Base-by-base conservation (phyloP, 2,888 invertebrate species). In the Lymantria monacha region DNA sequence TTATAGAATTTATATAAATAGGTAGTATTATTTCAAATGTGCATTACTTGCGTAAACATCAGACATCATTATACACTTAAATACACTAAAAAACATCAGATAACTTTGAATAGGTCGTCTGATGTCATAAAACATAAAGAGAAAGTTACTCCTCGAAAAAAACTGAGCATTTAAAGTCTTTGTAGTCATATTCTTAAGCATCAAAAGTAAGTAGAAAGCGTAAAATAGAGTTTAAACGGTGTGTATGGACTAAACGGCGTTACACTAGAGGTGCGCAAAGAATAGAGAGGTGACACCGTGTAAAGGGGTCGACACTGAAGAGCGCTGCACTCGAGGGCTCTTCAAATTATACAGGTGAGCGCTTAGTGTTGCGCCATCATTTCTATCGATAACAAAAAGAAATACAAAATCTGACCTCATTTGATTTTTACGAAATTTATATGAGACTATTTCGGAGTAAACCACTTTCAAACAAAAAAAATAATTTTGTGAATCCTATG, bases 301-400 rank as follows among this genome's bases (percentile, higher is more conserved):
- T 74, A 81, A 83, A 83, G 83, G 78, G 83, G 83, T 78, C 79
- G 79, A 52, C 56, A 58, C 56, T 64, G 58, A 57, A 76, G 80
- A 67, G 76, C 75, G 65, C 74, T 74, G 69, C 65, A 71, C 65
- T 77, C 66, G 55, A 85, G 84, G 58, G 72, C 79, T 63, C 86
- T 85, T 81, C 70, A 77, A 77, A 83, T 83, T 82, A 83, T 84
- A 81, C 84, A 84, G 84, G 85, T 85, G 84, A 79, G 69, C 63
- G 50, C 40, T 31, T 68, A 74, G 72, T 42, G 70, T 1, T 56
- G 74, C 44, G 53, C 11, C 14, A 33, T 46, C 46, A 44, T 36
- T 42, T 44, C 36, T 59, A 33, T 62, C 62, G 66, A 66, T 68
- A 46, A 11, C n/a, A 1, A 9, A 8, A 22, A 22, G 5, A 22